A percentile compares a stretch with the other conserved stretches of the same genome.
Conservation (phyloP, 2,113 vertebrate genomes). For the mouse (Mus musculus) region GRCm39 chr12:78805501-78806000, state of each 20-base stretch:
- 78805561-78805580: slow-evolving; percentile 26
- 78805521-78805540: background rate
- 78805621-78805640: background rate
- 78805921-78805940: background rate
- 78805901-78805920: background rate
- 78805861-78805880: background rate
- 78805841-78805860: background rate
- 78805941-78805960: background rate
- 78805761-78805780: slow-evolving; percentile 28
- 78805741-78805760: background rate
- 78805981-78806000: background rate
- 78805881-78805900: background rate
- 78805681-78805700: background rate
- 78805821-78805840: background rate
- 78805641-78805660: background rate
- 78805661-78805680: background rate
- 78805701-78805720: background rate
- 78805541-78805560: background rate
- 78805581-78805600: slow-evolving; percentile 31
- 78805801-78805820: background rate
- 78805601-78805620: background rate
- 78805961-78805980: background rate
- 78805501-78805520: background rate
- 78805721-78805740: background rate
- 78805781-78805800: background rate